Base-by-base conservation (phyloP, 2,888 invertebrate species). In the Acanthosepion esculentum region DNA sequence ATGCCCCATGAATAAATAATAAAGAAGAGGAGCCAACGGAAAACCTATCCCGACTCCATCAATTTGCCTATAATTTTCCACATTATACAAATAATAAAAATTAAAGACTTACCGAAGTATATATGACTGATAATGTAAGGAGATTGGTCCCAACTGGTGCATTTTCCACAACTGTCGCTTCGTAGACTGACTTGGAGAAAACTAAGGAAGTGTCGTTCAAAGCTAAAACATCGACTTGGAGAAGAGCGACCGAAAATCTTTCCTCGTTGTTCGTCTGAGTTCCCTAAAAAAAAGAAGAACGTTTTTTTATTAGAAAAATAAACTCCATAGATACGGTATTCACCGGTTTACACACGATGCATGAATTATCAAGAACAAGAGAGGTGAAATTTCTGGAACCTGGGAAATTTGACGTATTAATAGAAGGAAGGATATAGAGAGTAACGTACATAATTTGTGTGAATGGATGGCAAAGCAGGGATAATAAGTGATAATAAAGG, bases 141-240 rank as follows among this genome's bases (percentile, higher is more conserved):
- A 93, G 48, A 48, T 93, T 93, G 7, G 93, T 93, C 15, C 93
- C 93, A 93, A 93, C 93, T 18, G 93, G 93, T 1, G 93, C 93
- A 33, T 93, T 93, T 93, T 93, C 93, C 48, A 93, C 93, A 18
- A 93, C 93, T 26, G 93, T 53, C 18, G 93, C 93, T 93, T 93
- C 93, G 53, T 93, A 93, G 10, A 93, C 48, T 15, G 93, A 50
- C 48, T 93, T 93, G 20, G 93, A 48, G 26, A 93, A 93, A 18
- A 93, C 53, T n/a, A 93, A 93, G 15, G 93, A 93, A 0, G 93
- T 93, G 53, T 93, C 93, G 53, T 93, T 93, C 53, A 53, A 29
- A 53, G 93, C 93, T 18, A 93, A 53, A 93, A 93, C 93, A 50
- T 93, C 93, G 4, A 93, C 93, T 26, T 93, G 93, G 29, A 93